These are phyloP conservation scores for Phataginus tricuspis DNA, from an alignment of 2,797 vertebrate genomes.

Conservation along the genomic window DNA sequence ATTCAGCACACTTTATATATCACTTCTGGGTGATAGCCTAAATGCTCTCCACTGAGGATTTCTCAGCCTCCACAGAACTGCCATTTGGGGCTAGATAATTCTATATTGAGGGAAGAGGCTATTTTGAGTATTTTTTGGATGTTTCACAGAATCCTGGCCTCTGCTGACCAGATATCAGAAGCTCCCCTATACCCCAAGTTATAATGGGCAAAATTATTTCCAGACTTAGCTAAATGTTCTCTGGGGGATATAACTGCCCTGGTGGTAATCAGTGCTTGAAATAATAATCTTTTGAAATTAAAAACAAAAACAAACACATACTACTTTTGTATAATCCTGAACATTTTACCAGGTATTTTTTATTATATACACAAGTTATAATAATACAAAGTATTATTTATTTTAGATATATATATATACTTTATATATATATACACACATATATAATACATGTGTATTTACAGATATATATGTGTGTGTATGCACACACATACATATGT, in stretches of 20 bases:
- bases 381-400: background rate
- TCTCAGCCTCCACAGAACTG: background rate
- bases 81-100: background rate
- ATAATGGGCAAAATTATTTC: background rate
- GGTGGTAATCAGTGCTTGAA: background rate
- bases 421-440: too few relatives aligned
- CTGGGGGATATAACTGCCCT: background rate
- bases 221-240: background rate
- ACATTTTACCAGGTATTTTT: background rate
- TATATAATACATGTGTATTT: too few relatives aligned
- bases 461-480: too few relatives aligned
- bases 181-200: background rate
- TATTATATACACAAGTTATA: background rate
- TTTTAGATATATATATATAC: too few relatives aligned
- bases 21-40: background rate
- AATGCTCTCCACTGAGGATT: background rate
- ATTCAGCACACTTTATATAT: background rate
- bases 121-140: too few relatives aligned
- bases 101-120: background rate
- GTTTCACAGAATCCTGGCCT: background rate
- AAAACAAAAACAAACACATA: background rate
- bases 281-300: background rate
- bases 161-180: background rate
- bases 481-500: background rate
- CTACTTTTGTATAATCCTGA: background rate